Conservation (phyloP, 2,113 vertebrate genomes). For the Carollia perspicillata region DNA sequence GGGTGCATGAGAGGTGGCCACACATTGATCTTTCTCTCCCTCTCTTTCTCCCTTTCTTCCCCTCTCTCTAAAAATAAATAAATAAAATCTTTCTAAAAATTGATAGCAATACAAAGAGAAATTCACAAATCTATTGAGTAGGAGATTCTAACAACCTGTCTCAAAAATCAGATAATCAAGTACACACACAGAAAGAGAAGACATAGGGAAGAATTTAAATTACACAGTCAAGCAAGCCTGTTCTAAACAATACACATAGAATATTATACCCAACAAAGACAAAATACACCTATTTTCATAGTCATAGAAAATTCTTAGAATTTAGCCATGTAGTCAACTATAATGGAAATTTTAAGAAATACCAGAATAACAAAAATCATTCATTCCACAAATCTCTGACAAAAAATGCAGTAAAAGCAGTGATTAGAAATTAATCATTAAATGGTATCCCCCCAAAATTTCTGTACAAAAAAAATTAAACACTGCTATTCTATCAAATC, state of each 20-base stretch:
- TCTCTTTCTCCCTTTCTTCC: too few relatives aligned
- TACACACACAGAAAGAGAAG: background rate
- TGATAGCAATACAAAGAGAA: background rate
- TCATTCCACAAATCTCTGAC: background rate
- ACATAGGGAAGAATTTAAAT: background rate
- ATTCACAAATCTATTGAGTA: background rate
- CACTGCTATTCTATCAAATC: background rate
- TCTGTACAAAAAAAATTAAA: background rate
- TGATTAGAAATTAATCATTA: background rate
- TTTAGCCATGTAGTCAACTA: background rate
- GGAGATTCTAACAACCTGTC: background rate
- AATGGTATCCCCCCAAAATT: background rate
- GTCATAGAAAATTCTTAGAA: background rate
- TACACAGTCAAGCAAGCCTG: background rate
- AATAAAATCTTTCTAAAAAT: background rate
- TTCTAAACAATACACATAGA: background rate
- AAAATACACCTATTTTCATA: background rate
- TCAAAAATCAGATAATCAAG: conserved; percentile 14
- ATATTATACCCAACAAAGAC: background rate
- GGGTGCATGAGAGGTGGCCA: too few relatives aligned
- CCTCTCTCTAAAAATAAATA: too few relatives aligned
- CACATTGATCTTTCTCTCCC: too few relatives aligned
- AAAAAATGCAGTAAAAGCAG: conserved; percentile 8
- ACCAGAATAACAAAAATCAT: background rate
- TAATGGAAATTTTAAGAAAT: background rate